These are phyloP conservation scores for Riptortus pedestris DNA, from an alignment of 1,140 invertebrate genomes.

Conservation along the genomic window DNA sequence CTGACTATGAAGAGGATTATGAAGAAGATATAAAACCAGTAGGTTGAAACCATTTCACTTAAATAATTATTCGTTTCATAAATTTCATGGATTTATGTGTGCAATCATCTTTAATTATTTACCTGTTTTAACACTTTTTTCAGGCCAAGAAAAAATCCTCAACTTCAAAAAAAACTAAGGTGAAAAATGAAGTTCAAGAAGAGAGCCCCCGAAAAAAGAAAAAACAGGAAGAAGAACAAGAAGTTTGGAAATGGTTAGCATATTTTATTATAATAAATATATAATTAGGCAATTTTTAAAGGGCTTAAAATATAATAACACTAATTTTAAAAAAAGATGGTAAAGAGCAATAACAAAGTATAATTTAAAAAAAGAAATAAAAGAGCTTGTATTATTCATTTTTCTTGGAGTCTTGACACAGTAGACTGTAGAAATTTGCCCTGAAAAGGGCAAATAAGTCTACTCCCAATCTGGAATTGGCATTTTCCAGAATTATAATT, in stretches of 20 bases:
- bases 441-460: too few species aligned
- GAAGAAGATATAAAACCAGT: slow-evolving; percentile 43
- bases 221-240: slow-evolving; percentile 66
- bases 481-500: too few species aligned
- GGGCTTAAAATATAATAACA: too few species aligned
- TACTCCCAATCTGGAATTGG: too few species aligned
- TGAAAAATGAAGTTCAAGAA: slow-evolving; percentile 38
- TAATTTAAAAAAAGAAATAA: too few species aligned
- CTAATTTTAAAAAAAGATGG: too few species aligned
- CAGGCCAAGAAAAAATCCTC: slow-evolving; percentile 38
- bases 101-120: neutral
- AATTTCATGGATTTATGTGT: neutral
- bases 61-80: neutral
- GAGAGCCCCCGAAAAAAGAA: slow-evolving; percentile 49
- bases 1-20: slow-evolving; percentile 50
- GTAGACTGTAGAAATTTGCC: too few species aligned
- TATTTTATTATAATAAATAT: neutral
- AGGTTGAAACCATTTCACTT: slow-evolving; percentile 34
- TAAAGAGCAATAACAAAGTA: too few species aligned
- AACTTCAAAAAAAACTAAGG: slow-evolving; percentile 35
- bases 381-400: too few species aligned
- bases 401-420: too few species aligned
- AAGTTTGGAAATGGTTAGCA: slow-evolving; percentile 88
- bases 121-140: slow-evolving; percentile 25
- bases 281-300: too few species aligned